Conservation (phyloP, 2,113 vertebrate genomes). For the Urocynchramus pylzowi region DNA sequence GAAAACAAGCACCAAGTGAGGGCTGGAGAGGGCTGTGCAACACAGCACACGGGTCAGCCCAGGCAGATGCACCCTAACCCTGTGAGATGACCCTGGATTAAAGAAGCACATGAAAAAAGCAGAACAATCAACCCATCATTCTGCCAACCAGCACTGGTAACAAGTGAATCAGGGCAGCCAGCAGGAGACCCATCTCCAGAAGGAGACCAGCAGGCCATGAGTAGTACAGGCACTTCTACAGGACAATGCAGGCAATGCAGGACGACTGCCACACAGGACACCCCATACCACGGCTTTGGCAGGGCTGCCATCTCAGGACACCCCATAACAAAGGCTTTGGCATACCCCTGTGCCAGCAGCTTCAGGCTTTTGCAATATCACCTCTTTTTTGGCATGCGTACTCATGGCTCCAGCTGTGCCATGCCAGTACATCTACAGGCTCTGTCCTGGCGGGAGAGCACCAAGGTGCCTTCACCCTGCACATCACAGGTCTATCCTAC, state of each 20-base stretch:
- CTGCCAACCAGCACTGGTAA: fast-evolving
- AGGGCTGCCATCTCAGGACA: fast-evolving
- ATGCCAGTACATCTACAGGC: not conserved
- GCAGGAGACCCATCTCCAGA: fast-evolving
- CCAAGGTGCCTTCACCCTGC: not conserved
- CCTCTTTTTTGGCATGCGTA: fast-evolving
- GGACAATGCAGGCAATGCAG: too few relatives aligned
- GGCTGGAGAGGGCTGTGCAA: too few relatives aligned
- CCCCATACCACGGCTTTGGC: too few relatives aligned
- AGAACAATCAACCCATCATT: fast-evolving
- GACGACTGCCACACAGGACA: fast-evolving
- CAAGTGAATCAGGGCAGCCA: fast-evolving
- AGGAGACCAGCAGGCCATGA: not conserved
- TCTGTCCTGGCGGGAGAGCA: too few relatives aligned
- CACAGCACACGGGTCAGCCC: fast-evolving
- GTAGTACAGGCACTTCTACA: too few relatives aligned
- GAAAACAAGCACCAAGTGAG: fast-evolving
- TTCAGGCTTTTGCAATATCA: too few relatives aligned
- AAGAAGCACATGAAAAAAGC: fast-evolving
- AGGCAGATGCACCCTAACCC: fast-evolving
- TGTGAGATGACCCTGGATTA: not conserved
- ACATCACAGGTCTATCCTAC: not conserved
- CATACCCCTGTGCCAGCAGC: fast-evolving
- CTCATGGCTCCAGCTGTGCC: fast-evolving
- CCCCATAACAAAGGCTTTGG: not conserved